Evolutionary conservation across 2,797 vertebrate genomes (phyloP).

Genomic region (Bovichtus variegatus): DNA sequence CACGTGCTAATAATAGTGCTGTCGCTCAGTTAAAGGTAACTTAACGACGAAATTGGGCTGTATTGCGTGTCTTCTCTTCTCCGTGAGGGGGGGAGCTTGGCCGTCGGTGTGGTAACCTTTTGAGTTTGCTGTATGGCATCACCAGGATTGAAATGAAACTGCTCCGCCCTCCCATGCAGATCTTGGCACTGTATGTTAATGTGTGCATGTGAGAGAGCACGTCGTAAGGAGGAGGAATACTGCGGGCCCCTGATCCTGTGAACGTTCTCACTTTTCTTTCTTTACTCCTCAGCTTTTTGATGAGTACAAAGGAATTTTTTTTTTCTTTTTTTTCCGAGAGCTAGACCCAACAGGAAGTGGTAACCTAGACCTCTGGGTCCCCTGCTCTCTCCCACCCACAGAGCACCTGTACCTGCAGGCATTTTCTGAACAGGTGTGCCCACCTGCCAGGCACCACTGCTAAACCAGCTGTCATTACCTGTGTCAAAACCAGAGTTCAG

Average conservation of each 20-base stretch:
- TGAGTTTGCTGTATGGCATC: conserved; percentile 47
- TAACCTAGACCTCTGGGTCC: conserved; percentile 66
- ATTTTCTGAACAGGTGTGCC: conserved; percentile 84
- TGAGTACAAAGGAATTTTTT: conserved; percentile 51
- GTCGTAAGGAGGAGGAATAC: conserved; percentile 63
- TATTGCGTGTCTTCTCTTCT: conserved; percentile 56
- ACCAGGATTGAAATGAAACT: conserved; percentile 56
- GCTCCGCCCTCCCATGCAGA: conserved; percentile 57
- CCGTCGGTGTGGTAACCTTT: conserved; percentile 53
- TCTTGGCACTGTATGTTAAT: conserved; percentile 59
- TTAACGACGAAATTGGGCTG: conserved; percentile 53
- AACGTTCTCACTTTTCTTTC: conserved; percentile 54
- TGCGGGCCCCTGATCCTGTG: conserved; percentile 50
- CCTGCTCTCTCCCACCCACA: conserved; percentile 68
- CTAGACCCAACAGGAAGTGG: conserved; percentile 72
- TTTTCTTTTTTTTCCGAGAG: conserved; percentile 47
- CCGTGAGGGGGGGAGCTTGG: conserved; percentile 58
- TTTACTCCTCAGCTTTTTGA: conserved; percentile 55
- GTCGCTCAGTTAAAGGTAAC: conserved; percentile 41
- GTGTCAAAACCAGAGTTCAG: conserved; percentile 90
- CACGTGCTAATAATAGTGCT: conserved; percentile 13
- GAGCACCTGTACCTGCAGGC: conserved; percentile 82
- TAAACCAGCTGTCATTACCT: conserved; percentile 89
- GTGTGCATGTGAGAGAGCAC: conserved; percentile 59
- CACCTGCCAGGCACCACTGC: conserved; percentile 84